Base-by-base conservation (phyloP, 1,140 invertebrate genomes). In the Phthorimaea operculella region DNA sequence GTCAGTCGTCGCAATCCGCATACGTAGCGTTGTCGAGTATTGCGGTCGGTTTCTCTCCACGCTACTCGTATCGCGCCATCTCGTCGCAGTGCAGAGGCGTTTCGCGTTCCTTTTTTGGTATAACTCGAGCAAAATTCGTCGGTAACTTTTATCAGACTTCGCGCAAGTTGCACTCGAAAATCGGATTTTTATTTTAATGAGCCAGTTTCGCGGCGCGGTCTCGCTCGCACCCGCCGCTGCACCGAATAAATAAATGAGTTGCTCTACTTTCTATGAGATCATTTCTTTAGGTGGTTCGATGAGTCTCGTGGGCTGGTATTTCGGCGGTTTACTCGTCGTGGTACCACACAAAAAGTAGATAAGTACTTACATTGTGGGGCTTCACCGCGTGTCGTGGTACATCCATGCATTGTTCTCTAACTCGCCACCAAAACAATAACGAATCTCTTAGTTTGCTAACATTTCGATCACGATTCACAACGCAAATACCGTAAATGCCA, bases 141-240 rank as follows among this genome's bases (percentile, higher is more conserved):
- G 73, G 77, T 75, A 80, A 82, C 71, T 79, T 83, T 81, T 78
- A 80, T 80, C 80, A 77, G 60, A 66, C 74, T 76, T 60, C 75
- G 72, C 72, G 70, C 74, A 68, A 73, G 72, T 74, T 81, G 76
- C 72, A 79, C 78, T 83, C 79, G 56, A 70, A 81, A 81, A 80
- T 81, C 76, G 65, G 68, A 82, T 80, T 83, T 84, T 83, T 85
- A 85, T 83, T 83, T 84, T 85, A 85, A 85, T 85, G 77, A 83
- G 79, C 78, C 70, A 74, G 78, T 83, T 83, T 83, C 70, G 70
- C 70, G 59, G 68, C 68, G 59, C 62, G 66, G 65, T 77, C 79
- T 80, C 79, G 70, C 79, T 83, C 81, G 68, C 79, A 79, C 81
- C 71, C 71, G 74, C 65, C 59, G 66, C 66, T 81, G 79, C 74